These are phyloP conservation scores for Pseudoips prasinana DNA, from an alignment of 2,888 invertebrate genomes.

Conservation along the genomic window DNA sequence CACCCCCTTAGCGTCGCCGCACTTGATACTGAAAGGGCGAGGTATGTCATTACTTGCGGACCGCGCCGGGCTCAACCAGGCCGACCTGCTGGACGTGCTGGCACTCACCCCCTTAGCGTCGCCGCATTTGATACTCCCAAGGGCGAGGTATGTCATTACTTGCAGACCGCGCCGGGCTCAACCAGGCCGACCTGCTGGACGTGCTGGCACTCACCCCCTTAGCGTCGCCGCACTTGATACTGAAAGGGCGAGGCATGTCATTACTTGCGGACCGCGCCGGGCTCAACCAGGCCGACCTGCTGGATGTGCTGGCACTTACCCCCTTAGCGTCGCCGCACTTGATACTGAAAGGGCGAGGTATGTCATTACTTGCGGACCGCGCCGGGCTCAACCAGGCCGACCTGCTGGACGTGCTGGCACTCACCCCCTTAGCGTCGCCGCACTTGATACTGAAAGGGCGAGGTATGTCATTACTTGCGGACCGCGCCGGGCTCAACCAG, in stretches of 20 bases:
- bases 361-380: not conserved
- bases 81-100: constrained; percentile 83
- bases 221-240: constrained; percentile 5
- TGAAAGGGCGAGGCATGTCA: constrained; percentile 1
- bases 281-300: constrained; percentile 1
- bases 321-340: constrained; percentile 1
- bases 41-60: not conserved
- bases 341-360: constrained; percentile 1
- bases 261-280: not conserved
- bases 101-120: constrained; percentile 39
- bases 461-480: constrained; percentile 88
- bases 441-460: constrained; percentile 92
- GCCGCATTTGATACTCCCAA: constrained; percentile 1
- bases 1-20: constrained; percentile 1
- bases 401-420: constrained; percentile 89
- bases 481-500: constrained; percentile 93
- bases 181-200: not conserved
- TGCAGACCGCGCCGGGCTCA: not conserved
- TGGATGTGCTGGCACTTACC: constrained; percentile 2
- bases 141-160: constrained; percentile 56
- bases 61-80: constrained; percentile 89
- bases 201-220: constrained; percentile 1
- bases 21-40: constrained; percentile 1
- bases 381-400: not conserved
- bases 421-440: constrained; percentile 91